Evolutionary conservation across 2,888 invertebrate species (phyloP), one percentile per base, ranked within the genome.

Genomic region (Epinotia ramella): DNA sequence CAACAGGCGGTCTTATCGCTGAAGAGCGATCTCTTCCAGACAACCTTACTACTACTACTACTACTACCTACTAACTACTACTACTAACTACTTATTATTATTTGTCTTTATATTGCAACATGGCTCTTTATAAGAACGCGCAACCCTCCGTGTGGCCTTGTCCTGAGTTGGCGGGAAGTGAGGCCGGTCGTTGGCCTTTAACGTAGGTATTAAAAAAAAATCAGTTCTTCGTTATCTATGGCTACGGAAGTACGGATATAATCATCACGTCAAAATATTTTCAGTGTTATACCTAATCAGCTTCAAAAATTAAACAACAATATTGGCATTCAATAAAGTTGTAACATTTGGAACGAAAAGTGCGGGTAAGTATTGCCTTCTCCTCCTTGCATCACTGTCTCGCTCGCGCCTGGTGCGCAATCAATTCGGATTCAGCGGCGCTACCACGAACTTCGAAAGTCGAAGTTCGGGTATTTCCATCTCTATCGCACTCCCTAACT

Each of bases 81-180:
- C n/a, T n/a, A n/a, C n/a, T n/a, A n/a, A n/a, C n/a, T 53, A 53
- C n/a, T 56, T 44, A 24, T 40, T 70, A 5, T 53, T 13, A 40
- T 75, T 75, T 66, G 57, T 64, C 18, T 53, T 49, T 53, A n/a
- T 24, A 57, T 72, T 72, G 75, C 76, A 76, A 72, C 71, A 76
- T 28, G n/a, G 28, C 12, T 44, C 24, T 49, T 46, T 63, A 60
- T 44, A 75, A 71, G 75, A 60, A 75, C 49, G 44, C 66, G 53
- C 71, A 44, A 72, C 76, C 76, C 76, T 20, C 62, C 16, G n/a
- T 7, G 4, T 72, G 62, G 63, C 72, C 66, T 72, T 76, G 76
- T 49, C n/a, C 69, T 67, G 57, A 6, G 28, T 24, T 18, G 46
- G 66, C 57, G 56, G 44, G 24, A 67, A 66, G 7, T 66, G 40